Evolutionary conservation across 2,113 vertebrate species (phyloP).

Genomic region (Heteronetta atricapilla): DNA sequence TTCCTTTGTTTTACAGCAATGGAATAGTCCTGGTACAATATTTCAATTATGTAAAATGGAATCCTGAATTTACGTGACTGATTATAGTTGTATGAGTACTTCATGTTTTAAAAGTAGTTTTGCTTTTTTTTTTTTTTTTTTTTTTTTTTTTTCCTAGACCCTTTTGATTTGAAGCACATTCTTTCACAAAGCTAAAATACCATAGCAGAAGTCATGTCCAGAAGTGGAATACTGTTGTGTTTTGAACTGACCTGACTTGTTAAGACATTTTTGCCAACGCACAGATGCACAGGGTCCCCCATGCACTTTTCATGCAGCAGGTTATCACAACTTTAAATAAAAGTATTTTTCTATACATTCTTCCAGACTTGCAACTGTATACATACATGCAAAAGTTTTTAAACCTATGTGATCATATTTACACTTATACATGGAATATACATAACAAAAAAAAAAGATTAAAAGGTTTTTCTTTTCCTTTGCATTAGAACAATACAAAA

Average conservation of each 20-base stretch:
- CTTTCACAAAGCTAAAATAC: constrained; percentile 80
- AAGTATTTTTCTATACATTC: constrained; percentile 84
- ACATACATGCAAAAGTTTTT: constrained; percentile 85
- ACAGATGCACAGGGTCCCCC: constrained; percentile 85
- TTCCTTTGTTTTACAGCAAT: constrained; percentile 56
- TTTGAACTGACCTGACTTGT: constrained; percentile 78
- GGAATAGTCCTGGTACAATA: constrained; percentile 64
- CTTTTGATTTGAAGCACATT: constrained; percentile 81
- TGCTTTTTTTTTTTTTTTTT: background rate
- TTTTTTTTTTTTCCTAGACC: constrained; percentile 56
- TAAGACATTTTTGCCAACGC: constrained; percentile 79
- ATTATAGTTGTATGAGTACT: constrained; percentile 61
- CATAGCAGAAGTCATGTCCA: constrained; percentile 78
- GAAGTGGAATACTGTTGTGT: constrained; percentile 80
- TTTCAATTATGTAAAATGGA: constrained; percentile 63
- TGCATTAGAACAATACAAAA: constrained; percentile 86
- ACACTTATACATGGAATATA: constrained; percentile 87
- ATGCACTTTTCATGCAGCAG: constrained; percentile 85
- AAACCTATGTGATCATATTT: constrained; percentile 83
- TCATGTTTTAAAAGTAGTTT: constrained; percentile 70
- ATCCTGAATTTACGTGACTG: constrained; percentile 70
- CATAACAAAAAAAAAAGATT: constrained; percentile 80
- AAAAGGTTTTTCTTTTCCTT: constrained; percentile 78
- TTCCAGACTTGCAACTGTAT: constrained; percentile 86
- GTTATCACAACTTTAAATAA: constrained; percentile 86